phyloP scores from a whole-genome alignment of 2,797 vertebrate species.

The Macrochelys suwanniensis region DNA sequence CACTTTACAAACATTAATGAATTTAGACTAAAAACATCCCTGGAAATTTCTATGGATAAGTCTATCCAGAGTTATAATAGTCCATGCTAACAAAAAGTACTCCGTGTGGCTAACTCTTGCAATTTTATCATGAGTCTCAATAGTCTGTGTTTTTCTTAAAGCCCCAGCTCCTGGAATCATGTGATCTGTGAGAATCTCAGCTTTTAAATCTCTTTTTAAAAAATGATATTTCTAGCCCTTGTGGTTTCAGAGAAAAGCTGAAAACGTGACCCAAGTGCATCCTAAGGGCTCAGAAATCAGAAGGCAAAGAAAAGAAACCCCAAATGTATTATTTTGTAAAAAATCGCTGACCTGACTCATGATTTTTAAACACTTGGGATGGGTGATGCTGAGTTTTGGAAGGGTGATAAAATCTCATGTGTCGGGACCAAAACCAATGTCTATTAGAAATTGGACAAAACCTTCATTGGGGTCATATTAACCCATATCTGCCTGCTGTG shows the following conservation, averaged over 20 bases:
- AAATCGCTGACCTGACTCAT: neutral
- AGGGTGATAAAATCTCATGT: neutral
- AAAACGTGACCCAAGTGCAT: neutral
- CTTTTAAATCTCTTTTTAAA: neutral
- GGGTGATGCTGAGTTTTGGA: fast-evolving
- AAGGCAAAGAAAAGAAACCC: neutral
- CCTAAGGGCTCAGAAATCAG: neutral
- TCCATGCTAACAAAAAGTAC: neutral
- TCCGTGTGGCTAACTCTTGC: neutral
- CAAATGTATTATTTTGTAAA: neutral
- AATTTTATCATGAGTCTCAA: neutral
- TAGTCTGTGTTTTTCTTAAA: neutral
- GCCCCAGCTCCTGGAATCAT: neutral
- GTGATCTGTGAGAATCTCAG: neutral
- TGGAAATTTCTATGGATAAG: neutral
- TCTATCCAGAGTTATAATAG: neutral
- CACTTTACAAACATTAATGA: neutral
- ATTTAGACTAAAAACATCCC: neutral
- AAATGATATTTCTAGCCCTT: neutral
- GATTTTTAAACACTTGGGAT: neutral
- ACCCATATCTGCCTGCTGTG: fast-evolving
- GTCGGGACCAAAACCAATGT: neutral
- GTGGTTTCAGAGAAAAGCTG: neutral
- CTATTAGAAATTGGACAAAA: neutral
- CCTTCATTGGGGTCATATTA: neutral